Base-by-base conservation (phyloP, 2,888 invertebrate species). In the Serripes groenlandicus region DNA sequence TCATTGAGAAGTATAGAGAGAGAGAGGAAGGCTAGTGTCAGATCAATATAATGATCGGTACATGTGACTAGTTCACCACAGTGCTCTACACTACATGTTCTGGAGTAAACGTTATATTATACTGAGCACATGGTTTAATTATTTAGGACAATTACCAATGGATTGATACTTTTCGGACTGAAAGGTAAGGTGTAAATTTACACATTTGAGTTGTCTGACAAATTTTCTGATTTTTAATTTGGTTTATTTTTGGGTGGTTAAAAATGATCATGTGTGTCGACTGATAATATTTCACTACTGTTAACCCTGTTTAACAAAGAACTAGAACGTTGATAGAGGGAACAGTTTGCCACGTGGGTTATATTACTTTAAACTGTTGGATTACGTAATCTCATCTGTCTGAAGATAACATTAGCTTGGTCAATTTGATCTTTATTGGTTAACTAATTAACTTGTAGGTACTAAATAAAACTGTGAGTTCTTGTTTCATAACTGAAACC, bases 281-380 rank as follows among this genome's bases (percentile, higher is more conserved):
- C n/a, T n/a, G n/a, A n/a, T n/a, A n/a, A n/a, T n/a, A n/a, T n/a
- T n/a, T n/a, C n/a, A n/a, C n/a, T n/a, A n/a, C n/a, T n/a, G n/a
- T n/a, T n/a, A n/a, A n/a, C n/a, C n/a, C n/a, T n/a, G n/a, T n/a
- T n/a, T n/a, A n/a, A n/a, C n/a, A n/a, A n/a, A n/a, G n/a, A n/a
- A n/a, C n/a, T n/a, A n/a, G n/a, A n/a, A n/a, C n/a, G n/a, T n/a
- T n/a, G n/a, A n/a, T n/a, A n/a, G n/a, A n/a, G n/a, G n/a, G n/a
- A n/a, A n/a, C n/a, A 62, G 15, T 7, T 62, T 62, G 62, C 62
- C 62, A 62, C 62, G 62, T 62, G 62, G 62, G 62, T 62, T 62
- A 26, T 3, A 32, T 34, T n/a, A 58, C 3, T n/a, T 2, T 58
- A 28, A 7, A 26, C 23, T 5, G 3, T 58, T 3, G 26, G 11